Base-by-base conservation (phyloP, 2,113 vertebrate genomes). In the Gavialis gangeticus region DNA sequence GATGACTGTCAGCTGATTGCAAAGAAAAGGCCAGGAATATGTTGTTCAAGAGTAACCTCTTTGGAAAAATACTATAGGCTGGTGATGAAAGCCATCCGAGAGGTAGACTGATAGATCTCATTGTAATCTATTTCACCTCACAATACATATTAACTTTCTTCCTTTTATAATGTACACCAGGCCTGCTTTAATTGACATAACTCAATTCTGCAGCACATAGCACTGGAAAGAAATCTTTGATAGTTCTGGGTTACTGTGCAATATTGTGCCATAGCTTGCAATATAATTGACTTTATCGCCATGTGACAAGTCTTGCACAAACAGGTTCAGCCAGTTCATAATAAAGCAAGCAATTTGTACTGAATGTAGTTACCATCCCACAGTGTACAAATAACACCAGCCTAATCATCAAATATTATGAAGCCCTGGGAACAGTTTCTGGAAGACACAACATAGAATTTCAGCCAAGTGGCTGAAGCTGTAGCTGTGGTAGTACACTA, bases 371-470 rank as follows among this genome's bases (percentile, higher is more conserved):
- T 96, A 64, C 94, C 87, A 94, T 86, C 85, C 75, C 82, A 67
- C 85, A 80, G 83, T 86, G 77, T 84, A 71, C 75, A 97, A 97
- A 96, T 93, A 95, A 73, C 30, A 10, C 46, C 88, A 56, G 28
- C 79, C 60, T 88, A 91, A 96, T 92, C 30, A 90, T 79, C 85
- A 95, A 94, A 95, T 95, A 93, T 96, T 96, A 85, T 94, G 93
- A 97, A 94, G 90, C 85, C 93, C 69, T 93, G 95, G 95, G 95
- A 97, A 96, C 83, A 73, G 73, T 60, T 95, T 97, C 94, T 93
- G 90, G 92, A 97, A 93, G 91, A 82, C 81, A 88, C 34, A 87
- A 89, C 83, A 90, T 4, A 90, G 54, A 24, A 58, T 63, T 90
- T 90, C 92, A 71, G 97, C 94, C 93, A 94, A 95, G 79, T 77